Base-by-base conservation (phyloP, 2,888 invertebrate species). In the Cephus sareptanus region DNA sequence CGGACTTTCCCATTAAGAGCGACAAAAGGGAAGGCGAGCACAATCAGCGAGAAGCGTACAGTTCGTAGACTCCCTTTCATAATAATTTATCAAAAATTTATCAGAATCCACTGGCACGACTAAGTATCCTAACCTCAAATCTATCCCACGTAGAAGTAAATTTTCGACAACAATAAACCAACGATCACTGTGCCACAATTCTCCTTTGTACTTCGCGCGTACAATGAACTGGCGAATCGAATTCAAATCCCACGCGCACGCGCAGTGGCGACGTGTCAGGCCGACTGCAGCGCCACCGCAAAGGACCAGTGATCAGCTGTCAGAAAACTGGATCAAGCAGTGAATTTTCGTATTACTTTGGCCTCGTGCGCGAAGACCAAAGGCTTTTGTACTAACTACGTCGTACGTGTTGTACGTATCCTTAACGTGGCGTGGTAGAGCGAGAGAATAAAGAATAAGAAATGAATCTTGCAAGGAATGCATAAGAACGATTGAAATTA, bases 401-500 rank as follows among this genome's bases (percentile, higher is more conserved):
- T 2, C 2, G 23, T 56, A 56, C 56, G 56, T 56, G 23, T 56
- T 56, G 56, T 56, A 56, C 9, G 9, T 56, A 23, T 56, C 23
- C 56, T 9, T 56, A 56, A 31, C 31, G 71, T 0, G 33, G 30
- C 70, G n/a, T 30, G 70, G 23, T 23, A 56, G 56, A 56, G 23
- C 2, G 40, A 56, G 9, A 23, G 23, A 56, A 40, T 40, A 40
- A 40, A 15, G 15, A 40, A 56, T 56, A 71, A 71, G 30, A 71
- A 34, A 34, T 15, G 71, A 33, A 71, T 71, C 71, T 71, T 23
- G 71, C 71, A 34, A 34, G 71, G 71, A 71, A 71, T 71, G 71
- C 71, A 76, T 76, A 77, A 77, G 77, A 69, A 71, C 73, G 80
- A 83, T 81, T 81, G 81, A 83, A 85, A 85, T 85, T 83, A 84